Conservation (phyloP, 1,140 invertebrate species). For the Drosophila kanapiae region DNA sequence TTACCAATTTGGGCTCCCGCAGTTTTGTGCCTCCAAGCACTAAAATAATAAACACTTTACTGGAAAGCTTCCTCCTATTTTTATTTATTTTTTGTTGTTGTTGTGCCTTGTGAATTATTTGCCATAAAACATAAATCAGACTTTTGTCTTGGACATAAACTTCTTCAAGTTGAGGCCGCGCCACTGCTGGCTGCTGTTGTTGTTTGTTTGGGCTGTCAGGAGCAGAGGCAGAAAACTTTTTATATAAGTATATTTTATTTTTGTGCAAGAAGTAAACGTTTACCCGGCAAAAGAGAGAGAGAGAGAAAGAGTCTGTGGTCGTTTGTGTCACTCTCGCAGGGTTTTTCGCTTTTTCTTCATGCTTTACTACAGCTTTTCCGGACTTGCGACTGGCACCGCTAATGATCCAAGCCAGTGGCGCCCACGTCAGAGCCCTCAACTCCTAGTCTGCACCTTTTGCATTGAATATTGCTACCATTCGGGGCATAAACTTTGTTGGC, state of each 20-base stretch:
- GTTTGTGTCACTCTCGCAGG: slow-evolving; percentile 46
- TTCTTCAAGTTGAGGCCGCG: slow-evolving; percentile 35
- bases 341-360: not conserved
- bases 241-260: slow-evolving; percentile 48
- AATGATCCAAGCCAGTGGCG: slow-evolving; percentile 73
- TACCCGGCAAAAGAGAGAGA: slow-evolving; percentile 16
- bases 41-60: slow-evolving; percentile 77
- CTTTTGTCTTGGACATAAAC: slow-evolving; percentile 62
- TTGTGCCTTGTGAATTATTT: slow-evolving; percentile 25
- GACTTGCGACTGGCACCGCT: slow-evolving; percentile 51
- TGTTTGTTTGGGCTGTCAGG: slow-evolving; percentile 45
- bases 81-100: slow-evolving; percentile 47
- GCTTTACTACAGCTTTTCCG: not conserved
- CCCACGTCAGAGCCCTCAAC: slow-evolving; percentile 56
- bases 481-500: slow-evolving; percentile 36
- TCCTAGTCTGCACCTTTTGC: slow-evolving; percentile 5
- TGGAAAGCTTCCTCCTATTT: slow-evolving; percentile 37
- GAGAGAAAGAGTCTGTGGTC: slow-evolving; percentile 40
- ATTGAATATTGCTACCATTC: slow-evolving; percentile 16
- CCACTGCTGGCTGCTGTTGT: not conserved
- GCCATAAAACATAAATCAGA: slow-evolving; percentile 71
- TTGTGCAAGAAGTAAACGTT: slow-evolving; percentile 43
- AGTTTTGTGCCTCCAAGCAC: slow-evolving; percentile 44
- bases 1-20: slow-evolving; percentile 27
- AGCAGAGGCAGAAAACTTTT: slow-evolving; percentile 49